phyloP scores from a whole-genome alignment of 92 coral and sea anemone genomes.

The Zoanthus solanderi region DNA sequence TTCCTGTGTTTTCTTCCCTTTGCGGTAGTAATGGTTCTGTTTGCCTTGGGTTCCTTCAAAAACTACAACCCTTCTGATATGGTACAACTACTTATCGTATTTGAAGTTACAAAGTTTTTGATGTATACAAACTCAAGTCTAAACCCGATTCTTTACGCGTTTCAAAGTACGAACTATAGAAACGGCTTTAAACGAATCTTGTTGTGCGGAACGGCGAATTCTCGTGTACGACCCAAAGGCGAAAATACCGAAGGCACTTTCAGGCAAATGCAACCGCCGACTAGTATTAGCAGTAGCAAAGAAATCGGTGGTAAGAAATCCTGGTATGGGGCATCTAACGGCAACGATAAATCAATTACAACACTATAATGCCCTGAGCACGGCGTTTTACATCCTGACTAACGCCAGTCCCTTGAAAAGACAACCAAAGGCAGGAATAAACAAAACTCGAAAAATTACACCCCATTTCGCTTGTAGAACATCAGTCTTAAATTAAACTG shows the following conservation, averaged over 20 bases:
- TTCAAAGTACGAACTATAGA: slow-evolving; percentile 80
- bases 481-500: too few species aligned
- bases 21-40: slow-evolving; percentile 63
- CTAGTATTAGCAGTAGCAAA: not conserved
- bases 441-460: too few species aligned
- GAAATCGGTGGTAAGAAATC: slow-evolving; percentile 21
- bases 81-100: slow-evolving; percentile 35
- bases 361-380: too few species aligned
- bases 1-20: slow-evolving; percentile 71
- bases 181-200: slow-evolving; percentile 55
- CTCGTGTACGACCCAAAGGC: slow-evolving; percentile 23
- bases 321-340: not conserved
- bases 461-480: too few species aligned
- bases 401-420: too few species aligned
- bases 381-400: too few species aligned
- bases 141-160: slow-evolving; percentile 80
- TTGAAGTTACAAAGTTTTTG: slow-evolving; percentile 67
- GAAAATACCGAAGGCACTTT: slow-evolving; percentile 32
- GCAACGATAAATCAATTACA: not conserved
- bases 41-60: slow-evolving; percentile 57
- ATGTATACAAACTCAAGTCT: slow-evolving; percentile 67
- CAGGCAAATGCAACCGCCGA: slow-evolving; percentile 13
- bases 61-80: slow-evolving; percentile 11
- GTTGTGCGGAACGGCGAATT: not conserved
- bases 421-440: too few species aligned